Percentiles rank a stretch among this genome's conserved stretches.
These are phyloP conservation scores for Hepsetus odoe DNA, from an alignment of 2,113 vertebrate genomes.

Conservation along the genomic window DNA sequence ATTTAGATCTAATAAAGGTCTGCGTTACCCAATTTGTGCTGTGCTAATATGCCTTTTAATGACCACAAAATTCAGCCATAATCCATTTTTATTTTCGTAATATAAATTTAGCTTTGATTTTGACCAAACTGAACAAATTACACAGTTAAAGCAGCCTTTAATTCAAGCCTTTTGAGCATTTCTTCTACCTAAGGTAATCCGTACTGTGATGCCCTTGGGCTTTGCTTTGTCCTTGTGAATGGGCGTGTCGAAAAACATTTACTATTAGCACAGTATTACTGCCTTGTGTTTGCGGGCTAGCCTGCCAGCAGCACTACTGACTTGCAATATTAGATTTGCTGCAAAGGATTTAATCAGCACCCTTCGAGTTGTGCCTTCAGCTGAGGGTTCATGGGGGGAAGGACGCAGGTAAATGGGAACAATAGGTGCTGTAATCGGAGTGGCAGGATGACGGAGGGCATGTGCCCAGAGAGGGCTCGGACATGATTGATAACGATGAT, in stretches of 20 bases:
- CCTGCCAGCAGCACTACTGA: slow-evolving; percentile 1
- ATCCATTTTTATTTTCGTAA: no score
- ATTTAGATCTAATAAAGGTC: no score
- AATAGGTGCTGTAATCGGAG: slow-evolving; percentile 25
- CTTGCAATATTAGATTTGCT: slow-evolving; percentile 29
- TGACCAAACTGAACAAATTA: no score
- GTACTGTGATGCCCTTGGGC: not conserved
- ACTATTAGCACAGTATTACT: not conserved
- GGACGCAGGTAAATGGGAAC: slow-evolving; percentile 25
- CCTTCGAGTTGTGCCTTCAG: slow-evolving; percentile 24
- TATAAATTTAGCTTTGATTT: no score
- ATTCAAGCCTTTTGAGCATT: no score
- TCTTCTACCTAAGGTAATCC: not conserved
- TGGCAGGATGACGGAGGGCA: slow-evolving; percentile 23
- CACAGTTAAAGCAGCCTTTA: no score
- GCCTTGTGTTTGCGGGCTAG: not conserved
- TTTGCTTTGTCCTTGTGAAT: slow-evolving; percentile 14
- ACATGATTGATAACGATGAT: slow-evolving; percentile 58
- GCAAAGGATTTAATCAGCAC: slow-evolving; percentile 34
- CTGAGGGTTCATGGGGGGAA: slow-evolving; percentile 3
- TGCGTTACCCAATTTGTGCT: no score
- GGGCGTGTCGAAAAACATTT: not conserved
- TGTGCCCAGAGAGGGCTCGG: not conserved
- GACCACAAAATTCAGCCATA: no score
- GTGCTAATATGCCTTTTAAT: no score